phyloP scores from a whole-genome alignment of 1,140 invertebrate genomes.

The Drosophila lini region DNA sequence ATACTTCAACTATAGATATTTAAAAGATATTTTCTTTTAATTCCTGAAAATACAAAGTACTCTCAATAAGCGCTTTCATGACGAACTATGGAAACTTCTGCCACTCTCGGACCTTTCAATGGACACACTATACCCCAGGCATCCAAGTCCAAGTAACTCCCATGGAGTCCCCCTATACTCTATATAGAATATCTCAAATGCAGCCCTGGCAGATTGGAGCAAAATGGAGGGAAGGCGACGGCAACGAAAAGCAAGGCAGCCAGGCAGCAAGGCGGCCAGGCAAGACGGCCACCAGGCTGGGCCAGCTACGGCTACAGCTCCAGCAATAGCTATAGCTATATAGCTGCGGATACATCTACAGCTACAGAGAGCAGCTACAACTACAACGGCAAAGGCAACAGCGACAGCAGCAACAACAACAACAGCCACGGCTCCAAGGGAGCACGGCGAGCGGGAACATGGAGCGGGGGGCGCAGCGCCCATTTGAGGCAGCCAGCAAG shows the following conservation, averaged over 20 bases:
- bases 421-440: slow-evolving; percentile 55
- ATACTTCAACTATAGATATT: background rate
- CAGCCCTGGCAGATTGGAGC: slow-evolving; percentile 52
- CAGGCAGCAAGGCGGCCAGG: slow-evolving; percentile 61
- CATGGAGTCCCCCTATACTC: background rate
- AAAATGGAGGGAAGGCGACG: slow-evolving; percentile 48
- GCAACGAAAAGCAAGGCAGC: slow-evolving; percentile 22
- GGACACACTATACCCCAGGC: background rate
- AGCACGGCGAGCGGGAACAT: slow-evolving; percentile 20
- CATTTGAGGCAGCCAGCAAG: slow-evolving; percentile 82
- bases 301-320: slow-evolving; percentile 50
- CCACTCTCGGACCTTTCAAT: too few species aligned
- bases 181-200: slow-evolving; percentile 15
- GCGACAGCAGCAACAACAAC: slow-evolving; percentile 25
- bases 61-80: background rate
- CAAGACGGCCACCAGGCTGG: slow-evolving; percentile 47
- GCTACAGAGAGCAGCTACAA: slow-evolving; percentile 37
- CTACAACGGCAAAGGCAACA: slow-evolving; percentile 24
- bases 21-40: background rate
- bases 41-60: too few species aligned
- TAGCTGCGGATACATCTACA: slow-evolving; percentile 44
- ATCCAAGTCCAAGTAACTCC: slow-evolving; percentile 1
- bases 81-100: background rate
- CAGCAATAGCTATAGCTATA: slow-evolving; percentile 59
- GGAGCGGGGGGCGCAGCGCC: slow-evolving; percentile 70